Conservation (phyloP, 37 sponge, comb jelly and placozoan species). For the Crambe crambe region DNA sequence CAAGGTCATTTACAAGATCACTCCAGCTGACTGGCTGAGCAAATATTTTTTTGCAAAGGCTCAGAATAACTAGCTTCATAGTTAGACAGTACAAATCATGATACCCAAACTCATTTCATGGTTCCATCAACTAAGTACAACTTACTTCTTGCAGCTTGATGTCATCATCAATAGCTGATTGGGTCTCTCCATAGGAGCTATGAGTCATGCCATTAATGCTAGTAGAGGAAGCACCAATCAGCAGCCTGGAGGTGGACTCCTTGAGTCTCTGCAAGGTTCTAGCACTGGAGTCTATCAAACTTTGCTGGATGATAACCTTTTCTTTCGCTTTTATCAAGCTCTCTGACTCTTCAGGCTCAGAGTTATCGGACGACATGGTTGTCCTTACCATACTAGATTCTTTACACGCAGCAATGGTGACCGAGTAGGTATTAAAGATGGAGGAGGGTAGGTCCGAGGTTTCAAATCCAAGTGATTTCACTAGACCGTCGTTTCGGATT, state of each 20-base stretch:
- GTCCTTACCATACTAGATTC: slow-evolving; percentile 42
- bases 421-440: not conserved
- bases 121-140: not conserved
- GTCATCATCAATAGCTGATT: slow-evolving; percentile 46
- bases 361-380: slow-evolving; percentile 42
- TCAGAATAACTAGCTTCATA: too few relatives aligned
- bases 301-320: slow-evolving; percentile 50
- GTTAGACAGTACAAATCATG: too few relatives aligned
- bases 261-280: slow-evolving; percentile 24
- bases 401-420: not conserved
- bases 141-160: slow-evolving; percentile 25
- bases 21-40: too few relatives aligned
- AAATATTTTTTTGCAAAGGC: too few relatives aligned
- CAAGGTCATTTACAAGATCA: too few relatives aligned
- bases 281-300: slow-evolving; percentile 39
- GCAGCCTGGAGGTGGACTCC: slow-evolving; percentile 2
- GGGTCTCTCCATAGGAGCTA: slow-evolving; percentile 9
- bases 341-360: slow-evolving; percentile 10
- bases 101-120: too few relatives aligned
- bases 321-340: slow-evolving; percentile 24
- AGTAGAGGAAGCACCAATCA: not conserved
- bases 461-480: not conserved
- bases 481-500: not conserved
- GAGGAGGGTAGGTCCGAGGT: not conserved
- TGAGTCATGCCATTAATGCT: not conserved